Percentiles rank a stretch among this genome's conserved stretches.
Evolutionary conservation across 2,113 vertebrate species (phyloP).

Genomic region (Vombatus ursinus): DNA sequence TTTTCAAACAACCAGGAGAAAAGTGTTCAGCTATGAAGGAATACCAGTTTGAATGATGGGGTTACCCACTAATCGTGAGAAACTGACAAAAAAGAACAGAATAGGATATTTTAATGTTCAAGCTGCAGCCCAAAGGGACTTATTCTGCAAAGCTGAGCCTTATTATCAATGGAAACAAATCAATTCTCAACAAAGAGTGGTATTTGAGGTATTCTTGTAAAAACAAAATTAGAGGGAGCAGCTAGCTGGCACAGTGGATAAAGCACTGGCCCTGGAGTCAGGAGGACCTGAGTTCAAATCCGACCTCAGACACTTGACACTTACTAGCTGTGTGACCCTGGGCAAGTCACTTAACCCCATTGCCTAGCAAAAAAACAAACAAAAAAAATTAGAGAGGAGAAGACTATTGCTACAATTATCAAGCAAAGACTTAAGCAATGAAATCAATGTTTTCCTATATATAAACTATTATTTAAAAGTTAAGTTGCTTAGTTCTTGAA

Average conservation of each 20-base stretch:
- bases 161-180: neutral
- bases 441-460: neutral
- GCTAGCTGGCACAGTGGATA: no score
- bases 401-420: neutral
- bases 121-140: neutral
- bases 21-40: neutral
- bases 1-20: neutral
- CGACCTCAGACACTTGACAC: no score
- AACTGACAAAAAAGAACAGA: neutral
- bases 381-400: neutral
- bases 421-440: neutral
- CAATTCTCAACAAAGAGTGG: neutral
- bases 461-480: neutral
- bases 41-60: neutral
- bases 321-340: no score
- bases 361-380: no score
- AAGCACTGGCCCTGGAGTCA: no score
- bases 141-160: neutral
- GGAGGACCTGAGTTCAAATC: no score
- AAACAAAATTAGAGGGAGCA: neutral
- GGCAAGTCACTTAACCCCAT: no score
- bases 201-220: neutral
- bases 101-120: neutral
- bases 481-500: neutral
- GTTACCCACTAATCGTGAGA: neutral